A percentile compares a stretch with the other conserved stretches of the same genome.
Evolutionary conservation across 1,140 invertebrate genomes (phyloP).

Genomic region (Drosophila leontia): DNA sequence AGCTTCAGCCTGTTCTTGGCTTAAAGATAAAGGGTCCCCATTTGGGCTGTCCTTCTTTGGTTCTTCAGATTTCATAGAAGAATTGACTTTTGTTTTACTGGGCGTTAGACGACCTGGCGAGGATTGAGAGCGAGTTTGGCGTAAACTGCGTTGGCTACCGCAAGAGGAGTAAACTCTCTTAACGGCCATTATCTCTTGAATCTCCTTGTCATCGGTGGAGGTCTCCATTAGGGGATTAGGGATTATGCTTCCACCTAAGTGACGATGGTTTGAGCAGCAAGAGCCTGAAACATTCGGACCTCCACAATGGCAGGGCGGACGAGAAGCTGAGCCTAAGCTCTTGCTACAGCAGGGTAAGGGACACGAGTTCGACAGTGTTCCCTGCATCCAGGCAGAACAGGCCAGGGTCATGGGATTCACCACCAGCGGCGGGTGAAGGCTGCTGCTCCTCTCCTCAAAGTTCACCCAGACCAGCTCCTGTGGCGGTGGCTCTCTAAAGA

Average conservation of each 20-base stretch:
- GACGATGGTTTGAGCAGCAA: background rate
- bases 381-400: background rate
- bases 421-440: too few species aligned
- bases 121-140: slow-evolving; percentile 13
- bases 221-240: background rate
- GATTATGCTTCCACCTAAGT: background rate
- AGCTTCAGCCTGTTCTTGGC: background rate
- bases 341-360: background rate
- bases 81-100: background rate
- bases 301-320: background rate
- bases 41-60: background rate
- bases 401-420: background rate
- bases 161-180: background rate
- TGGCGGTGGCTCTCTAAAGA: slow-evolving; percentile 46
- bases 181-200: background rate
- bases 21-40: too few species aligned
- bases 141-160: background rate
- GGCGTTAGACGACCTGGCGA: background rate
- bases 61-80: background rate
- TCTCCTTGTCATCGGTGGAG: background rate
- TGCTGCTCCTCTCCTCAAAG: slow-evolving; percentile 28
- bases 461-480: slow-evolving; percentile 41
- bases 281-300: background rate
- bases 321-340: background rate
- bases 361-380: background rate